Evolutionary conservation across 1,140 invertebrate genomes (phyloP).

Genomic region (Papilio glaucus): DNA sequence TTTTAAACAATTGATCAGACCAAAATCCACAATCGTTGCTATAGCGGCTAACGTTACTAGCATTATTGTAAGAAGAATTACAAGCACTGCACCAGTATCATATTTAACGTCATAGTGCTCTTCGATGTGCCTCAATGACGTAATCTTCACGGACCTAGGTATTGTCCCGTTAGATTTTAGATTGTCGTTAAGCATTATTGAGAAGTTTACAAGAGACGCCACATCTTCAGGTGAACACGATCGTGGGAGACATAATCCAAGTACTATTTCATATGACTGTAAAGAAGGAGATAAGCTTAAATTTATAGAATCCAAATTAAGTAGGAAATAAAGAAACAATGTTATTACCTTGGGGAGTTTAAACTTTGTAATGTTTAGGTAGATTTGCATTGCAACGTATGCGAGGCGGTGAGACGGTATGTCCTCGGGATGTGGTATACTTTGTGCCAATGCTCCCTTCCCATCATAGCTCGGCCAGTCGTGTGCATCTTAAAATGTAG

Average conservation of each 20-base stretch:
- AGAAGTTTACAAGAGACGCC: conserved; percentile 68
- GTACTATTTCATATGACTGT: conserved; percentile 63
- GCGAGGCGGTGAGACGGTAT: conserved; percentile 54
- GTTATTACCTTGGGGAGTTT: conserved; percentile 62
- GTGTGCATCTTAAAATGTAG: conserved; percentile 41
- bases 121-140: conserved; percentile 56
- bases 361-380: conserved; percentile 67
- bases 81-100: conserved; percentile 58
- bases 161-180: conserved; percentile 65
- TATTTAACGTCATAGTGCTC: conserved; percentile 55
- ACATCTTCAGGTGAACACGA: conserved; percentile 66
- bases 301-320: background rate
- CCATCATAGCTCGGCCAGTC: conserved; percentile 50
- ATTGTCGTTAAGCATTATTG: conserved; percentile 74
- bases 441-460: background rate
- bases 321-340: background rate
- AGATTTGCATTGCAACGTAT: conserved; percentile 53
- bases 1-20: conserved; percentile 58
- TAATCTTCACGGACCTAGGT: conserved; percentile 58
- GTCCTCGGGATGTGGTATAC: conserved; percentile 46
- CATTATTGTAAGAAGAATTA: conserved; percentile 56
- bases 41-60: conserved; percentile 54
- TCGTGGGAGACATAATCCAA: conserved; percentile 68
- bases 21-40: conserved; percentile 65
- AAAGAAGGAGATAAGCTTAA: conserved; percentile 40